Evolutionary conservation across 2,113 vertebrate genomes (phyloP).

Genomic region (Hirundichthys speculiger): DNA sequence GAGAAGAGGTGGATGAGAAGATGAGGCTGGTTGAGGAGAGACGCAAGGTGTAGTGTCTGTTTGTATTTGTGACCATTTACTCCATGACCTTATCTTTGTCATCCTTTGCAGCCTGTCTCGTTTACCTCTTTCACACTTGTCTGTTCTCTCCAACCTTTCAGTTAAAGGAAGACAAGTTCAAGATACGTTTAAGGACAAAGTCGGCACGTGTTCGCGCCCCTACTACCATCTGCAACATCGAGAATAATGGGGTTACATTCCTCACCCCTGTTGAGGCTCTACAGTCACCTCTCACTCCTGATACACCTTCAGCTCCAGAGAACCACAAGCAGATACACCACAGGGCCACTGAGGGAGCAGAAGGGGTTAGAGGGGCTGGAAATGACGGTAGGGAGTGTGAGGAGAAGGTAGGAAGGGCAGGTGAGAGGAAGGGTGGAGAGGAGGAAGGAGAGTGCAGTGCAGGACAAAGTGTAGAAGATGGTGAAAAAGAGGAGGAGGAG

Average conservation of each 20-base stretch:
- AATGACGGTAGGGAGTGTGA: neutral
- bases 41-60: slow-evolving; percentile 71
- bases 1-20: slow-evolving; percentile 80
- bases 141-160: slow-evolving; percentile 32
- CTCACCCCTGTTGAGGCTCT: slow-evolving; percentile 8
- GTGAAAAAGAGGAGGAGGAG: slow-evolving; percentile 11
- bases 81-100: neutral
- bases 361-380: slow-evolving; percentile 1
- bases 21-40: slow-evolving; percentile 77
- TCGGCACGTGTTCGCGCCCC: slow-evolving; percentile 60
- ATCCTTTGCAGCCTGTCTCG: neutral
- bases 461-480: neutral
- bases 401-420: neutral
- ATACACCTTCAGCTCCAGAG: neutral
- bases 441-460: too few species aligned
- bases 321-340: slow-evolving; percentile 7
- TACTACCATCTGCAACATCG: neutral
- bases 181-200: slow-evolving; percentile 70
- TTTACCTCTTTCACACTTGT: neutral
- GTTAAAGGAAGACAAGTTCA: slow-evolving; percentile 80
- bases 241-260: slow-evolving; percentile 3
- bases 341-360: slow-evolving; percentile 5
- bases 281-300: neutral
- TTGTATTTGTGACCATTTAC: neutral
- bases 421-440: neutral